Evolutionary conservation across 1,140 invertebrate species (phyloP).

Genomic region (Formica selysi): DNA sequence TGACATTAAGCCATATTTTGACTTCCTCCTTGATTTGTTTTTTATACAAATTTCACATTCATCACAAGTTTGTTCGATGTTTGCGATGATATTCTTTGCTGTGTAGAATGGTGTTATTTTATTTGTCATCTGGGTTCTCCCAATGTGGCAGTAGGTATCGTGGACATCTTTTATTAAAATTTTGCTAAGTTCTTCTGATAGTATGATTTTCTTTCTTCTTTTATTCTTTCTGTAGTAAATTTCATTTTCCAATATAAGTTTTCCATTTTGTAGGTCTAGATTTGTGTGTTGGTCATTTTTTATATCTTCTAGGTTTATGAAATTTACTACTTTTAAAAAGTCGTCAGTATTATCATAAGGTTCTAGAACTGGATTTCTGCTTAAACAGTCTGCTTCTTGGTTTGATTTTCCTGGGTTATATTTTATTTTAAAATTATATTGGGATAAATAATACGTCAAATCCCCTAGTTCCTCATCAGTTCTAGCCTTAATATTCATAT

Average conservation of each 20-base stretch:
- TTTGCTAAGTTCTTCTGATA: not conserved
- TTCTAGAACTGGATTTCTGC: not conserved
- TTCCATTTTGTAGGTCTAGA: not conserved
- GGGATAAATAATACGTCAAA: not conserved
- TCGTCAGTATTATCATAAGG: not conserved
- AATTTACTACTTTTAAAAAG: not conserved
- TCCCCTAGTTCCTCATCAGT: not conserved
- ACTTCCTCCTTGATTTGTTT: too few relatives aligned
- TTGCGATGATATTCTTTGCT: too few relatives aligned
- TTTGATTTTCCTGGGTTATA: conserved; percentile 15
- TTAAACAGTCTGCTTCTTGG: not conserved
- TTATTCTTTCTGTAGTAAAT: not conserved
- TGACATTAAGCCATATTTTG: too few relatives aligned
- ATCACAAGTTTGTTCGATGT: too few relatives aligned
- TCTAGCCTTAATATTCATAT: not conserved
- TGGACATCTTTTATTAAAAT: too few relatives aligned
- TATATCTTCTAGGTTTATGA: not conserved
- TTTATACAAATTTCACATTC: too few relatives aligned
- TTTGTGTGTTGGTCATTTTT: not conserved
- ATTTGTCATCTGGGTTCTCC: too few relatives aligned
- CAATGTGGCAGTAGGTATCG: too few relatives aligned
- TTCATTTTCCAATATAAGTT: conserved; percentile 1
- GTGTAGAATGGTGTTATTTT: too few relatives aligned
- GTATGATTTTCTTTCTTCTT: not conserved
- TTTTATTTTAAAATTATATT: conserved; percentile 1